A percentile compares a stretch with the other conserved stretches of the same genome.
Conservation (phyloP, 2,113 vertebrate species). For the Tupaia chinensis region DNA sequence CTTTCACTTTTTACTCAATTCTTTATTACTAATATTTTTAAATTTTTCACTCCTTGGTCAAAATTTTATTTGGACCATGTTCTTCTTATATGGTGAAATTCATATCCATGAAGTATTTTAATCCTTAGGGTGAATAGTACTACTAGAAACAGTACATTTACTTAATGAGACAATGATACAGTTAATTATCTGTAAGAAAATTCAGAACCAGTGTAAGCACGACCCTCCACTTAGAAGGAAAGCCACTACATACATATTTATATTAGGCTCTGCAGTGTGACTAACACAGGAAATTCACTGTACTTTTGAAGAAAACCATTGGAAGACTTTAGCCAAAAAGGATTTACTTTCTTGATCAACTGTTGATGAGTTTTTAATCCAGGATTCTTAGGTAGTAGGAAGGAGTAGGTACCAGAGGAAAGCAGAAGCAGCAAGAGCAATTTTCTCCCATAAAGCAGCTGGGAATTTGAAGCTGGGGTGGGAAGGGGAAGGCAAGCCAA, state of each 20-base stretch:
- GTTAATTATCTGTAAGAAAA: constrained; percentile 62
- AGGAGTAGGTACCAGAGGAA: neutral
- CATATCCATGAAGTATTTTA: constrained; percentile 21
- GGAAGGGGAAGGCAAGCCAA: neutral
- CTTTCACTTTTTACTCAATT: constrained; percentile 20
- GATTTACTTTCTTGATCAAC: constrained; percentile 52
- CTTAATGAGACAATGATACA: constrained; percentile 66
- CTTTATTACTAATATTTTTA: neutral
- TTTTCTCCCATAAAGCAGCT: neutral
- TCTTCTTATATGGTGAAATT: neutral
- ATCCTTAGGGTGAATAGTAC: constrained; percentile 47
- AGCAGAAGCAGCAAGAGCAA: neutral
- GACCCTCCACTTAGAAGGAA: constrained; percentile 48
- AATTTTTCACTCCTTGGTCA: constrained; percentile 5
- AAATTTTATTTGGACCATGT: constrained; percentile 57
- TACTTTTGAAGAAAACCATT: constrained; percentile 49
- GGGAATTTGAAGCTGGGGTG: neutral
- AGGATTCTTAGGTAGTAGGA: constrained; percentile 1
- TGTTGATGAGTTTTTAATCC: constrained; percentile 24
- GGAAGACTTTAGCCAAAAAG: neutral
- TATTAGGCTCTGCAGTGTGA: constrained; percentile 25
- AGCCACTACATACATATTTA: constrained; percentile 1
- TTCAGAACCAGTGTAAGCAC: constrained; percentile 2
- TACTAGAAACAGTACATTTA: constrained; percentile 64
- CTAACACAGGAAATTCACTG: constrained; percentile 30